Evolutionary conservation across 2,113 vertebrate genomes (phyloP).

Genomic region (Mohoua ochrocephala): DNA sequence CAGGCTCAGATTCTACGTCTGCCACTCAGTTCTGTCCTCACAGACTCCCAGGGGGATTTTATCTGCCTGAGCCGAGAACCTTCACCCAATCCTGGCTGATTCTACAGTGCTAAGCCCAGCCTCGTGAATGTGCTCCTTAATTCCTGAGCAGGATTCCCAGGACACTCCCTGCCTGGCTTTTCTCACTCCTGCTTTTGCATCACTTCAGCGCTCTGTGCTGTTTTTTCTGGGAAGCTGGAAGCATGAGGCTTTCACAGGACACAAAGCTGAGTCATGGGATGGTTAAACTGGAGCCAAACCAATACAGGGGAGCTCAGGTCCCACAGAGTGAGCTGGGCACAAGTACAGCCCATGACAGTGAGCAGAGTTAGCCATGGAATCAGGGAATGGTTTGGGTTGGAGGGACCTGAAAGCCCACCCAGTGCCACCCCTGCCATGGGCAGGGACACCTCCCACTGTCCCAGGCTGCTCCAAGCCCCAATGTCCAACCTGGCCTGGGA

Average conservation of each 20-base stretch:
- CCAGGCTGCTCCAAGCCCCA: neutral
- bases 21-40: neutral
- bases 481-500: neutral
- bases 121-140: neutral
- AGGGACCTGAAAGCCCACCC: accelerated
- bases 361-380: neutral
- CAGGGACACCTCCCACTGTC: neutral
- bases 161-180: accelerated
- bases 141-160: neutral
- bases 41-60: neutral
- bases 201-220: accelerated
- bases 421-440: neutral
- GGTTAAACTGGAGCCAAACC: neutral
- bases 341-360: neutral
- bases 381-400: neutral
- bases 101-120: neutral
- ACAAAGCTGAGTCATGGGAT: accelerated
- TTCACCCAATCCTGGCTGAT: neutral
- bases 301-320: neutral
- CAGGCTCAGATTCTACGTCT: accelerated
- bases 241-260: neutral
- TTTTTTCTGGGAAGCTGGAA: neutral
- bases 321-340: neutral
- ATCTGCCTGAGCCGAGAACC: neutral
- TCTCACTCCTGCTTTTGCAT: neutral